Evolutionary conservation across 2,797 vertebrate genomes (phyloP).

Genomic region (Babyrousa celebensis): DNA sequence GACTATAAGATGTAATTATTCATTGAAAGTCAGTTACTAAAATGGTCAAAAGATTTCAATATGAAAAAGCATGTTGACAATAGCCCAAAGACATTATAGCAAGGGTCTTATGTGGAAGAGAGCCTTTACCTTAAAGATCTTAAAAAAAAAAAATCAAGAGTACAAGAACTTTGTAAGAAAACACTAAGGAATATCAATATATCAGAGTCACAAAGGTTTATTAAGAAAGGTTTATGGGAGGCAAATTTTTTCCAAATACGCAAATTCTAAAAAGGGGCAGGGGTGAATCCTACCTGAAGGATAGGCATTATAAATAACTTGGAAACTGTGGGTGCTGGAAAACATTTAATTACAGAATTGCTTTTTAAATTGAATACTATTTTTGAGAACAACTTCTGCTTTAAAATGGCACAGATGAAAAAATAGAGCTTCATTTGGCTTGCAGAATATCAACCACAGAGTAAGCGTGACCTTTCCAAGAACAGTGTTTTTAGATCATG

Average conservation of each 20-base stretch:
- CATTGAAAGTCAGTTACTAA: neutral
- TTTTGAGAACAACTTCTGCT: neutral
- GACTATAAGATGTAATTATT: neutral
- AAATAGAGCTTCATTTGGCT: neutral
- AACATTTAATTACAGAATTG: constrained; percentile 42
- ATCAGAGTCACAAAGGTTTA: neutral
- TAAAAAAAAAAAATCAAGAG: neutral
- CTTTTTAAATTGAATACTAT: neutral
- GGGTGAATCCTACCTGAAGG: neutral
- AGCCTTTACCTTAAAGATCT: neutral
- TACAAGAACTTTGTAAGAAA: neutral
- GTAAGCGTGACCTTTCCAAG: constrained; percentile 27
- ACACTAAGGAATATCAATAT: neutral
- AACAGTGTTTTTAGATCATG: neutral
- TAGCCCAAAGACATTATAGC: neutral
- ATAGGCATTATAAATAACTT: neutral
- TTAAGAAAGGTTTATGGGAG: neutral
- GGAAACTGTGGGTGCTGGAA: neutral
- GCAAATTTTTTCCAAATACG: neutral
- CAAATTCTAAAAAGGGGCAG: neutral
- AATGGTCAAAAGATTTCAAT: neutral
- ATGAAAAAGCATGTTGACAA: neutral
- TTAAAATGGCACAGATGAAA: constrained; percentile 29
- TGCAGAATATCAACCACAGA: neutral
- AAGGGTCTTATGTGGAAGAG: neutral